A percentile compares a stretch with the other conserved stretches of the same genome.
phyloP scores from a whole-genome alignment of 2,888 invertebrate species.

The Arctia plantaginis region DNA sequence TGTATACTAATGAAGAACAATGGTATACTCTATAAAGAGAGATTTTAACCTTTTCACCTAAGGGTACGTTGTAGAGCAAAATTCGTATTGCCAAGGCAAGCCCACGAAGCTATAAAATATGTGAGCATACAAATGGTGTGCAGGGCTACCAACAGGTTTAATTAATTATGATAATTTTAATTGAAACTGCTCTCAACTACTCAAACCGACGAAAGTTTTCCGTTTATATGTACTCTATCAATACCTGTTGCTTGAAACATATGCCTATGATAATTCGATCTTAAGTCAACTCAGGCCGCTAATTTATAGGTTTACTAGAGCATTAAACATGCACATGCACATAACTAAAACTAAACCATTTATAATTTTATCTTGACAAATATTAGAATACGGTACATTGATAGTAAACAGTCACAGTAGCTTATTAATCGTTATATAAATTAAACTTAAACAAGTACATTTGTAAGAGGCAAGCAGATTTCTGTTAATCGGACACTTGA shows the following conservation, averaged over 20 bases:
- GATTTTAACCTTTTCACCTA: constrained; percentile 16
- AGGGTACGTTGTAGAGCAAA: constrained; percentile 18
- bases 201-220: neutral
- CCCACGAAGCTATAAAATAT: constrained; percentile 25
- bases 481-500: neutral
- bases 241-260: neutral
- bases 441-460: no score
- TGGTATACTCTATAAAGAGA: constrained; percentile 13
- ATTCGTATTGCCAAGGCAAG: constrained; percentile 47
- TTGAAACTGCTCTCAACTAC: neutral
- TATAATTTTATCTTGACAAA: no score
- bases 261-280: neutral
- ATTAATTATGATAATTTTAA: neutral
- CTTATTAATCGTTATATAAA: neutral
- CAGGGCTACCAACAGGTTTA: constrained; percentile 6
- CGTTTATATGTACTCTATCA: neutral
- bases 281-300: neutral
- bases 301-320: neutral
- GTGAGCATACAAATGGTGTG: constrained; percentile 17
- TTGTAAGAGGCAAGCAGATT: neutral
- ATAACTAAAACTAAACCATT: neutral
- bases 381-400: neutral
- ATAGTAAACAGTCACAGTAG: neutral
- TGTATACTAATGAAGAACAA: neutral
- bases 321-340: neutral